A percentile compares a stretch with the other conserved stretches of the same genome.
phyloP scores from a whole-genome alignment of 2,888 invertebrate species.

The Tachina lurida region DNA sequence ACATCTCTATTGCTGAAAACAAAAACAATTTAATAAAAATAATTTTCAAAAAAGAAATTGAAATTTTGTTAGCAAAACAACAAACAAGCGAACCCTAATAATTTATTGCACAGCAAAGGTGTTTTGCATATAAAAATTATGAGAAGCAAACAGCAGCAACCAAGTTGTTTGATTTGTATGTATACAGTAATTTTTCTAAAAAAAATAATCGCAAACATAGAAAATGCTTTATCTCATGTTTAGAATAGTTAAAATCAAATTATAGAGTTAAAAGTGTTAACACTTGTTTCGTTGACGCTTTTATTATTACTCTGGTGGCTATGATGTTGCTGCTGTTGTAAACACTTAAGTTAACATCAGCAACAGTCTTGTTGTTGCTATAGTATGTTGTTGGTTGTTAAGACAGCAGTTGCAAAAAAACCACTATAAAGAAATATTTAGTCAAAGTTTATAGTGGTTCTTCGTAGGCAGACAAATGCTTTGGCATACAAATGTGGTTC shows the following conservation, averaged over 20 bases:
- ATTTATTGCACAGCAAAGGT: conserved; percentile 64
- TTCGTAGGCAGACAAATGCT: conserved; percentile 69
- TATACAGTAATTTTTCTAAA: conserved; percentile 21
- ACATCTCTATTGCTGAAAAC: conserved; percentile 30
- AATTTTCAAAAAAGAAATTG: conserved; percentile 53
- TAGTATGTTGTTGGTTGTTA: neutral
- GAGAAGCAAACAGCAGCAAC: conserved; percentile 12
- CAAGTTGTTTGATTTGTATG: neutral
- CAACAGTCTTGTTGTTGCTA: conserved; percentile 9
- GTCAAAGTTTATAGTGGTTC: conserved; percentile 44
- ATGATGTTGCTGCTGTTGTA: conserved; percentile 56
- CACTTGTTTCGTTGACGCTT: conserved; percentile 71
- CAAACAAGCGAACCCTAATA: conserved; percentile 60
- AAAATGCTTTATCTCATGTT: conserved; percentile 65
- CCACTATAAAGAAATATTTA: conserved; percentile 32
- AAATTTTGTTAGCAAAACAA: conserved; percentile 71
- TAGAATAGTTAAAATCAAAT: conserved; percentile 71
- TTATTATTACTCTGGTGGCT: conserved; percentile 58
- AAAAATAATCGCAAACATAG: conserved; percentile 19
- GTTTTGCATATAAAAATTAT: conserved; percentile 64
- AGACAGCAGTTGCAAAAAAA: conserved; percentile 23
- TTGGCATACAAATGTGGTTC: conserved; percentile 74
- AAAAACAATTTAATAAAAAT: conserved; percentile 25
- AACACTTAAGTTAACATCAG: conserved; percentile 44
- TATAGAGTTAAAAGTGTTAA: conserved; percentile 69